Base-by-base conservation (phyloP, 2,888 invertebrate genomes). In the Drosophila neotestacea region DNA sequence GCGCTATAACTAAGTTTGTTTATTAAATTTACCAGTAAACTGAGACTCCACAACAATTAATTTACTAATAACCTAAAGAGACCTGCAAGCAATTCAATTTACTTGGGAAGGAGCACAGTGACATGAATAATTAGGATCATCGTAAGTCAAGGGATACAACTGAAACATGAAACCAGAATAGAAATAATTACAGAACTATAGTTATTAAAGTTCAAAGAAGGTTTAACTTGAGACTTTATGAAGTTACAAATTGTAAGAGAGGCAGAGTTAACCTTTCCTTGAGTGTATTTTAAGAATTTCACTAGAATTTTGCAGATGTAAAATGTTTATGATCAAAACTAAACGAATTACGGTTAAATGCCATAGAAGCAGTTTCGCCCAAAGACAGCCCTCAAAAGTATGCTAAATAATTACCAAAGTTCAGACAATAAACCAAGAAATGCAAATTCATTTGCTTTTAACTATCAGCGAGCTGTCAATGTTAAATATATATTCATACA, bases 401-500 rank as follows among this genome's bases (percentile, higher is more conserved):
- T 48, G 56, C 41, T 16, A 34, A 6, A 32, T 9, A 46, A 56
- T 62, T 48, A 16, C 4, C 36, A 48, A 48, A 39, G 48, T 38
- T 48, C 10, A 7, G 7, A 47, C 47, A 9, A 38, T 34, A 42
- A 60, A 42, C 41, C 27, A 1, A 13, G 55, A 10, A 50, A 6
- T 36, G 55, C 10, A 42, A 54, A 55, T 34, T 42, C 27, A 28
- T 54, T 54, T 42, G 34, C 11, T 34, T 60, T 60, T 6, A 36
- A 56, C 55, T 36, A 55, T 27, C 44, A 55, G 27, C 80, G 6
- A 80, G 46, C 10, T 83, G 47, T 80, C 71, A 32, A 73, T 68
- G 51, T 66, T 48, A 5, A 77, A 79, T 70, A 80, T 70, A 22
- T 22, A 22, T 22, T 22, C 22, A 22, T 22, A 22, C 22, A 22